Percentiles rank a stretch among this genome's conserved stretches.
phyloP scores from a whole-genome alignment of 1,140 invertebrate species.

The Dreissena rostriformis region DNA sequence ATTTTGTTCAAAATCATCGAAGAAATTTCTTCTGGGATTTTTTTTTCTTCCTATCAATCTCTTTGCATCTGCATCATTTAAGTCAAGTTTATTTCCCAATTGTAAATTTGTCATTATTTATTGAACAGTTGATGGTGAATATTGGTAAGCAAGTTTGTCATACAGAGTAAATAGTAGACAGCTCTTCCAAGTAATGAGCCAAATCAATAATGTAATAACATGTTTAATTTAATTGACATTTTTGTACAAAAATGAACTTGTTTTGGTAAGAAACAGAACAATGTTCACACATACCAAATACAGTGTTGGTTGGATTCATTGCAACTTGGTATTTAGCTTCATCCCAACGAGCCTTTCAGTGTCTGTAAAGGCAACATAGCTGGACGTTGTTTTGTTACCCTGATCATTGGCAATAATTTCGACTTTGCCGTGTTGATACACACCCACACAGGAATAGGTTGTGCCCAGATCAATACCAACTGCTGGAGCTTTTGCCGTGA shows the following conservation, averaged over 20 bases:
- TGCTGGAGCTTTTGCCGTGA: conserved; percentile 72
- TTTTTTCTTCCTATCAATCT: conserved; percentile 89
- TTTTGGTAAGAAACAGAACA: background rate
- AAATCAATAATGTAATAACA: background rate
- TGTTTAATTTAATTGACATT: background rate
- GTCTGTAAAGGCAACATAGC: conserved; percentile 95
- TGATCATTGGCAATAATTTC: conserved; percentile 98
- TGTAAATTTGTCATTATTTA: background rate
- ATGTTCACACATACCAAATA: conserved; percentile 79
- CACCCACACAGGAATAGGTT: conserved; percentile 83
- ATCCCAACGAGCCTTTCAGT: conserved; percentile 94
- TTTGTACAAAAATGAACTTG: background rate
- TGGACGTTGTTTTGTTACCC: conserved; percentile 91
- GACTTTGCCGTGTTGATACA: conserved; percentile 91
- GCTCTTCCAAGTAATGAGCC: background rate
- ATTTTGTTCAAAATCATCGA: conserved; percentile 94
- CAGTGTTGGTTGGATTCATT: conserved; percentile 92
- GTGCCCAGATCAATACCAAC: conserved; percentile 82
- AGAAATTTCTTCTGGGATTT: conserved; percentile 94
- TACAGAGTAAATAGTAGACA: background rate
- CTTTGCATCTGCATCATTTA: conserved; percentile 85
- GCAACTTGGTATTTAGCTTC: conserved; percentile 96
- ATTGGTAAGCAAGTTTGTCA: background rate
- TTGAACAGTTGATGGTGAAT: background rate
- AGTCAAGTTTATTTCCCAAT: background rate